Evolutionary conservation across 2,113 vertebrate genomes (phyloP).

Genomic region (Leptosomus discolor): DNA sequence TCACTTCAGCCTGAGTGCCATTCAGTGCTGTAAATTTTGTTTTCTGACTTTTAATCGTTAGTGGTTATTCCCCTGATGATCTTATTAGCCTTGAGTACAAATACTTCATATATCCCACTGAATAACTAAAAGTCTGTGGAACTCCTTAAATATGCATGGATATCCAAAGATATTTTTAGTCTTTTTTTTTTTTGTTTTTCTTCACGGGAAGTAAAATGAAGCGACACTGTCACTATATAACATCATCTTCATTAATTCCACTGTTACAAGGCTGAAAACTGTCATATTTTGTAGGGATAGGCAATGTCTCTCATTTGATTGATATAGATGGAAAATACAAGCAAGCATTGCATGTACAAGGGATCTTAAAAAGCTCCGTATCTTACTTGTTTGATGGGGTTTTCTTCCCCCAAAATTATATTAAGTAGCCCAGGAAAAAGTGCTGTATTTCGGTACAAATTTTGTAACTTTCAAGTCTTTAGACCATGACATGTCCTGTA

Average conservation of each 20-base stretch:
- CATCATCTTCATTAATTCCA: background rate
- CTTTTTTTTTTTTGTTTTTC: background rate
- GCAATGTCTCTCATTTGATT: background rate
- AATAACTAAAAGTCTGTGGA: background rate
- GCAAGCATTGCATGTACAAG: background rate
- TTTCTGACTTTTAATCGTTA: slow-evolving; percentile 16
- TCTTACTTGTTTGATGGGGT: background rate
- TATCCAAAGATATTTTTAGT: background rate
- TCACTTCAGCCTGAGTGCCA: background rate
- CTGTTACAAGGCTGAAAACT: background rate
- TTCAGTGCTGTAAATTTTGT: background rate
- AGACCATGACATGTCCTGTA: rapidly evolving
- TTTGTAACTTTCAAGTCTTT: background rate
- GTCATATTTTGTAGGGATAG: background rate
- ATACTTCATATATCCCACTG: background rate
- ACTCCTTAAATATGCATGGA: background rate
- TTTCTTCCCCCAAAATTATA: rapidly evolving
- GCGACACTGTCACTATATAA: background rate
- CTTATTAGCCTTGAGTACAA: slow-evolving; percentile 15
- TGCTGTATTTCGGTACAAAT: background rate
- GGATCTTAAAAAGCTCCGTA: background rate
- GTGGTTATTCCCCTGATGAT: slow-evolving; percentile 19
- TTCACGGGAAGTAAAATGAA: background rate
- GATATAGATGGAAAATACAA: background rate
- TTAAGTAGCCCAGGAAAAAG: background rate